Conservation (phyloP, 37 sponge, comb jelly and placozoan genomes). For the Haliclona indistincta region DNA sequence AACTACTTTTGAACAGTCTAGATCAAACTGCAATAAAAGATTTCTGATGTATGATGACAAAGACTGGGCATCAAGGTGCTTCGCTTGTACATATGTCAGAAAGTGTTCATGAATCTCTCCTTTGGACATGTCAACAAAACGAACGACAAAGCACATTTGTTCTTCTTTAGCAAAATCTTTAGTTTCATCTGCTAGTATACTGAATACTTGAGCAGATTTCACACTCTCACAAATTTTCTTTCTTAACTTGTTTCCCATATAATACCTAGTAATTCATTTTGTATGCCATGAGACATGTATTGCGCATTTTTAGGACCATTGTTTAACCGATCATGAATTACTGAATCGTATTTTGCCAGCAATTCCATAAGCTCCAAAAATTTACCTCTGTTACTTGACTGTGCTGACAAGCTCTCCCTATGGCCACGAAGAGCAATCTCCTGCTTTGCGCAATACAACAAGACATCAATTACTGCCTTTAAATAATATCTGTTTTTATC, state of each 20-base stretch:
- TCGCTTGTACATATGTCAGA: conserved; percentile 45
- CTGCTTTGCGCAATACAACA: conserved; percentile 33
- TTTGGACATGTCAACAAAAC: too few species aligned
- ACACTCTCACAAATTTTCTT: too few species aligned
- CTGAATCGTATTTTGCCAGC: neutral
- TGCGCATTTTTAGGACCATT: too few species aligned
- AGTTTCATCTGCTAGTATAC: conserved; percentile 50
- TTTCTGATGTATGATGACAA: conserved; percentile 27
- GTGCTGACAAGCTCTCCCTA: conserved; percentile 26
- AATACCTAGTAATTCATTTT: too few species aligned
- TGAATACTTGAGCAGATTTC: too few species aligned
- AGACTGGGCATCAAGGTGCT: conserved; percentile 14
- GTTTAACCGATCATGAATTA: neutral
- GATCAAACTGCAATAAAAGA: conserved; percentile 10
- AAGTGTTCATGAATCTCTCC: conserved; percentile 31
- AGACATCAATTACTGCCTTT: conserved; percentile 28
- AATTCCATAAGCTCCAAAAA: conserved; percentile 28
- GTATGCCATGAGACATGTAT: too few species aligned
- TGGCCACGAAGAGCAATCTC: conserved; percentile 67
- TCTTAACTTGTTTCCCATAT: too few species aligned
- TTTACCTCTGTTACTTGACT: conserved; percentile 55
- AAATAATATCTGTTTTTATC: conserved; percentile 29
- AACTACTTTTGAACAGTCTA: conserved; percentile 41
- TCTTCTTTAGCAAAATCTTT: conserved; percentile 44
- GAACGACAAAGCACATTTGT: too few species aligned